Evolutionary conservation across 2,797 vertebrate genomes (phyloP).

Genomic region (Anguilla anguilla): DNA sequence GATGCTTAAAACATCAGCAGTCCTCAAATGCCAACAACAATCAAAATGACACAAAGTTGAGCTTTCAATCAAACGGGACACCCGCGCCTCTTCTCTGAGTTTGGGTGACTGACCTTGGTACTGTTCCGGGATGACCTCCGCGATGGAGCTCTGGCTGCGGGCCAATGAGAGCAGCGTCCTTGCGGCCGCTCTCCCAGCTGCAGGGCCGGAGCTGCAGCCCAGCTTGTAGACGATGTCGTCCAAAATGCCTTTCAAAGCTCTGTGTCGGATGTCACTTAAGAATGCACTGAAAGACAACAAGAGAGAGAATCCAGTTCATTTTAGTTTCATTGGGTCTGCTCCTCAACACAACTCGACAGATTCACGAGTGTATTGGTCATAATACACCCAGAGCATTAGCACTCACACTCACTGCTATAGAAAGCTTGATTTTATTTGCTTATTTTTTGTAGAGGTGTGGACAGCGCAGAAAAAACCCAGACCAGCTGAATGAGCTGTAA

Average conservation of each 20-base stretch:
- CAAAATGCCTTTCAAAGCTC: slow-evolving; percentile 75
- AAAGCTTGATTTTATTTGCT: neutral
- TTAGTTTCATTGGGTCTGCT: neutral
- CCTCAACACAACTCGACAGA: neutral
- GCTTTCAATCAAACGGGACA: neutral
- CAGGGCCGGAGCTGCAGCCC: slow-evolving; percentile 78
- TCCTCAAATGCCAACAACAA: neutral
- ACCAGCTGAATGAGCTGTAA: slow-evolving; percentile 24
- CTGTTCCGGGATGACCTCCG: slow-evolving; percentile 66
- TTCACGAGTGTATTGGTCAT: neutral
- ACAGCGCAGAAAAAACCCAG: slow-evolving; percentile 29
- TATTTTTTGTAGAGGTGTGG: slow-evolving; percentile 27
- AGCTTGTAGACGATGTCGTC: slow-evolving; percentile 88
- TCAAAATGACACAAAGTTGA: neutral
- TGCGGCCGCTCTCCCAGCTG: slow-evolving; percentile 75
- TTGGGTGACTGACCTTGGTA: slow-evolving; percentile 80
- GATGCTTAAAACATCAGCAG: neutral
- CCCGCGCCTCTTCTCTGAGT: neutral
- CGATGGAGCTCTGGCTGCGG: slow-evolving; percentile 65
- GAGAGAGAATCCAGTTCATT: slow-evolving; percentile 1
- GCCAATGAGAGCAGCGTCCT: slow-evolving; percentile 77
- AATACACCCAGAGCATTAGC: neutral
- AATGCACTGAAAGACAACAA: slow-evolving; percentile 65
- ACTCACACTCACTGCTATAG: neutral
- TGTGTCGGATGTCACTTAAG: slow-evolving; percentile 68